Conservation (phyloP, 2,797 vertebrate genomes). For the Crenichthys baileyi region DNA sequence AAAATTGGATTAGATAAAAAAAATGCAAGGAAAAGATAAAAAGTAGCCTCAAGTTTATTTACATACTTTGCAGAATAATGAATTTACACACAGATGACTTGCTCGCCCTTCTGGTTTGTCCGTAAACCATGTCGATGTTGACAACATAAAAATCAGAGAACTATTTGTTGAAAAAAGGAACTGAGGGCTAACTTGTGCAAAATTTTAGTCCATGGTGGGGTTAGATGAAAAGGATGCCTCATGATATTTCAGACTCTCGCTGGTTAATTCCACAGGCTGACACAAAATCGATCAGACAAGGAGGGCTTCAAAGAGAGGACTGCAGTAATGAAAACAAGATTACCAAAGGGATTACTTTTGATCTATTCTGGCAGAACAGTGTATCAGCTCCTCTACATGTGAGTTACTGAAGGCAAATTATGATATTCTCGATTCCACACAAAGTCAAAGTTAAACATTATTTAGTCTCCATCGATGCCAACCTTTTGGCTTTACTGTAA, state of each 20-base stretch:
- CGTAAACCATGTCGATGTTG: not conserved
- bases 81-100: slow-evolving; percentile 1
- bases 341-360: slow-evolving; percentile 27
- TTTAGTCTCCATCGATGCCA: not conserved
- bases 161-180: not conserved
- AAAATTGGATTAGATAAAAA: not conserved
- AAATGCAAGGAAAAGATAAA: not conserved
- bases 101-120: not conserved
- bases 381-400: slow-evolving; percentile 2
- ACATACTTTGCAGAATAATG: not conserved
- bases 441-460: not conserved
- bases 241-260: slow-evolving; percentile 14
- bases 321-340: slow-evolving; percentile 37
- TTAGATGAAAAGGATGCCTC: slow-evolving; percentile 14
- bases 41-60: not conserved
- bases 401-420: slow-evolving; percentile 2
- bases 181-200: not conserved
- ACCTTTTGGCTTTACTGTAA: not conserved
- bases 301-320: slow-evolving; percentile 26
- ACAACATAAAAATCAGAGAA: slow-evolving; percentile 10
- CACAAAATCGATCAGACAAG: slow-evolving; percentile 26
- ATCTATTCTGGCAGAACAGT: slow-evolving; percentile 7
- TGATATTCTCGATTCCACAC: not conserved
- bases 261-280: slow-evolving; percentile 24
- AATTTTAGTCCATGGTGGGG: not conserved